Percentiles rank a stretch among this genome's conserved stretches.
These are phyloP conservation scores for Rhabdomys dilectus DNA, from an alignment of 2,113 vertebrate genomes.

Conservation along the genomic window DNA sequence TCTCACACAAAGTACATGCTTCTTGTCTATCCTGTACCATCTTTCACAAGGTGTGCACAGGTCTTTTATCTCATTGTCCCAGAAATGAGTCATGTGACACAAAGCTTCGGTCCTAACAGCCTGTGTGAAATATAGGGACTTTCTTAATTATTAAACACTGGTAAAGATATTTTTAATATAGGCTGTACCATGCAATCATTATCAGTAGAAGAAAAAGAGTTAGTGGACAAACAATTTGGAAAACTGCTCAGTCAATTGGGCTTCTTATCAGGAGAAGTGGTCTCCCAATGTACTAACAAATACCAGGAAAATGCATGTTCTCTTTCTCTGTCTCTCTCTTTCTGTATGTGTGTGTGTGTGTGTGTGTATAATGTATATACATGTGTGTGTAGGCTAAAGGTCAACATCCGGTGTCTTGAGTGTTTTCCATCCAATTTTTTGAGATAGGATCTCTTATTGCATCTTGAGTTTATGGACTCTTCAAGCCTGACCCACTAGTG, in stretches of 20 bases:
- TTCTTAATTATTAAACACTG: neutral
- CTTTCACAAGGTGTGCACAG: neutral
- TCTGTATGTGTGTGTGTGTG: neutral
- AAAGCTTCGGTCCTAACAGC: neutral
- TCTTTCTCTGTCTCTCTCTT: too few relatives aligned
- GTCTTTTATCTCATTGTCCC: neutral
- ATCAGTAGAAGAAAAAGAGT: conserved; percentile 1
- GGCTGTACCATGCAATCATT: neutral
- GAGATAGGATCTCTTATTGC: neutral
- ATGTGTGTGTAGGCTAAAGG: neutral
- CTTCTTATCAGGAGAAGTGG: conserved; percentile 20
- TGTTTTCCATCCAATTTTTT: neutral
- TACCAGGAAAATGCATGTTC: neutral
- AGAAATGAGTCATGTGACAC: neutral
- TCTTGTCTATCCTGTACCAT: too few relatives aligned
- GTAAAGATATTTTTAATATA: conserved; percentile 33
- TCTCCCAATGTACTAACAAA: neutral
- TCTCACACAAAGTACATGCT: neutral
- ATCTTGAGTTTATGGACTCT: neutral
- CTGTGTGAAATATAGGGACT: neutral
- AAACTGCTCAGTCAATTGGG: neutral
- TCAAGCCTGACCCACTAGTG: neutral
- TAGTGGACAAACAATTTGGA: conserved; percentile 31
- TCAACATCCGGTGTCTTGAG: neutral
- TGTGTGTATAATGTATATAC: neutral